Evolutionary conservation across 2,797 vertebrate genomes (phyloP), one percentile per base, ranked within the genome.

Genomic region (Parambassis ranga): DNA sequence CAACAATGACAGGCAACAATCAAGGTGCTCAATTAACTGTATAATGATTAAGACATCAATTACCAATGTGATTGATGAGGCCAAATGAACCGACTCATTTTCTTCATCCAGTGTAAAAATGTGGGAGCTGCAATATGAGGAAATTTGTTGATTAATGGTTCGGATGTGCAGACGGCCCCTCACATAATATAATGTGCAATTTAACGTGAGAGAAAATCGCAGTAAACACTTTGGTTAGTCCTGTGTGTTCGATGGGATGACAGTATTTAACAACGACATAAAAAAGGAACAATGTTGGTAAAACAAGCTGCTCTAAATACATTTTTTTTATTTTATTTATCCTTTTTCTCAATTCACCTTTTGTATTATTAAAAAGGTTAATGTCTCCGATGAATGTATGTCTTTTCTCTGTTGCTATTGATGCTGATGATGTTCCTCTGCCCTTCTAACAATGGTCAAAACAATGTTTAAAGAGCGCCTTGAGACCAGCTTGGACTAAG

Each of bases 21-120:
- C 91, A 92, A 92, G 91, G 88, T 95, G 94, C 92, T 96, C 93
- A 95, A 94, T 96, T 97, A 96, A 92, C 92, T 96, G 94, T 96
- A 94, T 94, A 96, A 94, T 69, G 75, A 95, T 96, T 95, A 95
- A 93, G 93, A 90, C 93, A 94, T 96, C 92, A 95, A 94, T 97
- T 97, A 93, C 89, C 90, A 89, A 94, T 91, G 87, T 98, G 95
- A 98, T 98, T 93, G 94, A 98, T 98, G 95, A 93, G 81, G 90
- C 92, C 87, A 95, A 94, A 95, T 94, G 94, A 94, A 92, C 91
- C 91, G 87, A 94, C 95, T 96, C 90, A 95, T 93, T 95, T 91
- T 92, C 93, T 93, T 89, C 94, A 95, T 89, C 87, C 85, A 89
- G 93, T 85, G 86, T 93, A 95, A 96, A 92, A 95, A 92, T 74